A percentile compares a stretch with the other conserved stretches of the same genome.
Conservation (phyloP, 2,888 invertebrate genomes). For the Rhorus exstirpatorius region DNA sequence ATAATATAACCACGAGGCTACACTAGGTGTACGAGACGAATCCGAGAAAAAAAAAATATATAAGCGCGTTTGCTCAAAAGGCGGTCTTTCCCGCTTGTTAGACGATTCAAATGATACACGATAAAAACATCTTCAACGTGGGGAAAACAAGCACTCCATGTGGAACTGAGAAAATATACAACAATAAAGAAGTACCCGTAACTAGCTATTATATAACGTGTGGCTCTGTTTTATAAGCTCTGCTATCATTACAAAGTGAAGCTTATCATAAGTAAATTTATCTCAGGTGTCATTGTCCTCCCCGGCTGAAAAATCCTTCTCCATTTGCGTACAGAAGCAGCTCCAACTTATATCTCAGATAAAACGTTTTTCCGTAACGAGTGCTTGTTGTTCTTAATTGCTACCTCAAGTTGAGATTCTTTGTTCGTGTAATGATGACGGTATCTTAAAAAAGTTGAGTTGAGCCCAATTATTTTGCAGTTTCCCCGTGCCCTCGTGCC, state of each 20-base stretch:
- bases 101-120: slow-evolving; percentile 5
- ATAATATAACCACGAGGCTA: background rate
- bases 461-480: too few species aligned
- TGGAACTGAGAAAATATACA: slow-evolving; percentile 1
- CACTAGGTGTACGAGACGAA: background rate
- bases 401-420: too few species aligned
- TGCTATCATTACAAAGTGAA: background rate
- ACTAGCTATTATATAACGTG: background rate
- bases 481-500: too few species aligned
- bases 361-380: too few species aligned
- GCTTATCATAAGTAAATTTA: background rate
- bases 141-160: background rate
- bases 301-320: background rate
- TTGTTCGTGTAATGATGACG: too few species aligned
- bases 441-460: too few species aligned
- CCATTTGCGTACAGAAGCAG: too few species aligned
- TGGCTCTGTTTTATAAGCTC: background rate
- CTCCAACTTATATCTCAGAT: too few species aligned
- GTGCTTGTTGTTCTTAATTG: too few species aligned
- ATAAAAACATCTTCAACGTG: slow-evolving; percentile 4
- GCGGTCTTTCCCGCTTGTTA: slow-evolving; percentile 39
- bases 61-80: background rate
- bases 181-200: slow-evolving; percentile 1
- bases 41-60: background rate
- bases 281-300: background rate